Evolutionary conservation across 2,888 invertebrate genomes (phyloP).

Genomic region (Pseudolycoriella hygida): DNA sequence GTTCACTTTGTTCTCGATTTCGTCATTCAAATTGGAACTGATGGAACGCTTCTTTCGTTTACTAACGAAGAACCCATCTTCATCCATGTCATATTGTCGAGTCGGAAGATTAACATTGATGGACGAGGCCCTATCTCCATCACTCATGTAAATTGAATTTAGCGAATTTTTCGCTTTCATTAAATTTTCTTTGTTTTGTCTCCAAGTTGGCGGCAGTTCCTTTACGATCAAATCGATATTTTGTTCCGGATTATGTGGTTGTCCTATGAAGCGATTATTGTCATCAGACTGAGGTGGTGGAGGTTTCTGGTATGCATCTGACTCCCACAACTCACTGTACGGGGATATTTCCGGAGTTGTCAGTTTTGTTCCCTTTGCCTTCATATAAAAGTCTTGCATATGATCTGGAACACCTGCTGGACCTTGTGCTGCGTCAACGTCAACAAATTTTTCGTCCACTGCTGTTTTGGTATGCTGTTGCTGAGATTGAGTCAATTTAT

Average conservation of each 20-base stretch:
- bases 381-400: slow-evolving; percentile 5
- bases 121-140: not conserved
- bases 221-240: slow-evolving; percentile 4
- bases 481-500: not conserved
- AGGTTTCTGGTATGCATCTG: not conserved
- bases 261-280: not conserved
- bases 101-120: not conserved
- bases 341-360: not conserved
- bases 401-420: slow-evolving; percentile 4
- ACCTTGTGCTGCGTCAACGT: not conserved
- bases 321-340: slow-evolving; percentile 7
- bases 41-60: slow-evolving; percentile 2
- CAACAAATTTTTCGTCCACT: too few species aligned
- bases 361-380: not conserved
- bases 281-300: not conserved
- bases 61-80: slow-evolving; percentile 1
- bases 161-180: slow-evolving; percentile 7
- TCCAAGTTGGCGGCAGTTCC: slow-evolving; percentile 10
- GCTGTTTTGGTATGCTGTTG: too few species aligned
- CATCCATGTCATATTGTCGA: not conserved
- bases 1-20: not conserved
- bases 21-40: not conserved
- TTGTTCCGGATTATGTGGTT: not conserved
- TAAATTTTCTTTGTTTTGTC: slow-evolving; percentile 9
- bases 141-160: slow-evolving; percentile 7